Conservation (phyloP, 2,797 vertebrate species). For the Sebastes hubbsi region DNA sequence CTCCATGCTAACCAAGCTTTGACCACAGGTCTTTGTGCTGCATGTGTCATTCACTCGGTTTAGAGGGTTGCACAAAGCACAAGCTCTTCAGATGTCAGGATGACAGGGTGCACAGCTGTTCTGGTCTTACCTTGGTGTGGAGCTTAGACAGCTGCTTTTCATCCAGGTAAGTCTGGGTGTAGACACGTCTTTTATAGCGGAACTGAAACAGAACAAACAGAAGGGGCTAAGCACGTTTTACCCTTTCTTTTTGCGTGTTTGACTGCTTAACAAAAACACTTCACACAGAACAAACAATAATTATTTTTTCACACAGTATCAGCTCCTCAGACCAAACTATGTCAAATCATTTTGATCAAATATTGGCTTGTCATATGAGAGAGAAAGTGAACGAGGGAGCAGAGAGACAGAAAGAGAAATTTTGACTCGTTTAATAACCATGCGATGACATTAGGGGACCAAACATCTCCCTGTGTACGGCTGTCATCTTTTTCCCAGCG, state of each 20-base stretch:
- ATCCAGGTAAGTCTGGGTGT: slow-evolving; percentile 92
- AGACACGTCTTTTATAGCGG: slow-evolving; percentile 96
- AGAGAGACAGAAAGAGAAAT: not conserved
- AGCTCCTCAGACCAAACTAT: not conserved
- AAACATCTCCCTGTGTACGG: not conserved
- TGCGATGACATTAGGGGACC: not conserved
- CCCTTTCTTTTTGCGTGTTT: not conserved
- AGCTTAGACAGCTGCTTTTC: slow-evolving; percentile 97
- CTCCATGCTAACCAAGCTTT: not conserved
- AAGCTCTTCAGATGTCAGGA: not conserved
- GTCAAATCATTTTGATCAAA: not conserved
- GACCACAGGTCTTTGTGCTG: not conserved
- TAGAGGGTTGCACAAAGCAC: slow-evolving; percentile 2
- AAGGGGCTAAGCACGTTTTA: not conserved
- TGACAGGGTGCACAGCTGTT: not conserved
- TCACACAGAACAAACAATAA: not conserved
- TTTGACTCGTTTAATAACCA: slow-evolving; percentile 17
- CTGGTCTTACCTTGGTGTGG: slow-evolving; percentile 92
- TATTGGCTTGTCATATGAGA: not conserved
- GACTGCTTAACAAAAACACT: not conserved
- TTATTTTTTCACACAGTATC: not conserved
- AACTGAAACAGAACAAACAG: slow-evolving; percentile 83
- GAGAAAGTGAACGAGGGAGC: not conserved
- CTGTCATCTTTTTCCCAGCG: slow-evolving; percentile 2
- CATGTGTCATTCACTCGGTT: not conserved